Conservation (phyloP, 1,140 invertebrate species). For the Trachymyrmex septentrionalis region DNA sequence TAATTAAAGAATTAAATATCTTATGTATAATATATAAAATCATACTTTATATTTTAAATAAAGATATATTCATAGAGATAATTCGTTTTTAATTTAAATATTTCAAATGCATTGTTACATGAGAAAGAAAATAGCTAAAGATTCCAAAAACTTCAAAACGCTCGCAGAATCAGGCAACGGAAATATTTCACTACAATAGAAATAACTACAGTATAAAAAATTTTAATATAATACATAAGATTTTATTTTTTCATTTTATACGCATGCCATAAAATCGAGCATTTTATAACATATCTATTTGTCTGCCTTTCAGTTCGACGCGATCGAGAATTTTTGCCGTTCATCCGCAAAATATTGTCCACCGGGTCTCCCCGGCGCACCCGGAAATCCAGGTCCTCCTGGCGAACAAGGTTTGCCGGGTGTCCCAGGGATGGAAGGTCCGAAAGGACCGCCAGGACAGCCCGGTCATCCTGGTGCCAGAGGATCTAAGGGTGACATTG, state of each 20-base stretch:
- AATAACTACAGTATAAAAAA: neutral
- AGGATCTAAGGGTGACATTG: constrained; percentile 89
- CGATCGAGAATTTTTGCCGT: constrained; percentile 92
- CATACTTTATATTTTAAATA: neutral
- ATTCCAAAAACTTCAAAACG: neutral
- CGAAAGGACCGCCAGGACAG: constrained; percentile 87
- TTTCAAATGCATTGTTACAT: neutral
- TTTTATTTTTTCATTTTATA: neutral
- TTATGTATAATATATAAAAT: neutral
- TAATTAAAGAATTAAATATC: neutral
- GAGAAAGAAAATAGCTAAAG: neutral
- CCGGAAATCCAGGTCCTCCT: constrained; percentile 88
- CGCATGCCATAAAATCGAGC: neutral
- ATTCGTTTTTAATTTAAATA: neutral
- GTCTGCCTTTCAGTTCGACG: constrained; percentile 87
- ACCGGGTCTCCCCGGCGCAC: constrained; percentile 89
- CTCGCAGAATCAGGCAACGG: neutral
- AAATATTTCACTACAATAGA: neutral
- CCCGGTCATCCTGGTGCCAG: constrained; percentile 88
- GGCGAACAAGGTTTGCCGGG: constrained; percentile 85
- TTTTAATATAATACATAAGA: neutral
- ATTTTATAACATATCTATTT: neutral
- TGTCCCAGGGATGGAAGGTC: constrained; percentile 76
- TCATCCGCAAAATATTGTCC: constrained; percentile 93
- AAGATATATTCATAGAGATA: neutral